phyloP scores from a whole-genome alignment of 2,113 vertebrate genomes.

The Ciconia maguari region DNA sequence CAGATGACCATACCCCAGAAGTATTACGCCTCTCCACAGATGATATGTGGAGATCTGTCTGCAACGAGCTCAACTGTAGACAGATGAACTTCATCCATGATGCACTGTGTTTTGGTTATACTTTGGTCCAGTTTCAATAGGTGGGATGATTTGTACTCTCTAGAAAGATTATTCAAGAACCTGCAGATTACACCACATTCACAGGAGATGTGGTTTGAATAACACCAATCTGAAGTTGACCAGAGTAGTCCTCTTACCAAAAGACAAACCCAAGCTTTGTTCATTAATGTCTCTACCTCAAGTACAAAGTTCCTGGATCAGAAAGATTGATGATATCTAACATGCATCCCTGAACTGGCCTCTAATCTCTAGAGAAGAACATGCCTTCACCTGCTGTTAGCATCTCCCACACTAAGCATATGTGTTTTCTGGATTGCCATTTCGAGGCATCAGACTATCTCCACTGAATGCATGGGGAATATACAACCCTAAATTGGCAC shows the following conservation, averaged over 20 bases:
- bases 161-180: background rate
- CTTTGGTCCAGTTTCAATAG: background rate
- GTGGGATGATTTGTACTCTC: background rate
- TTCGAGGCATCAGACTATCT: background rate
- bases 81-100: background rate
- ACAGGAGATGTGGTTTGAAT: background rate
- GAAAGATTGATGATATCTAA: background rate
- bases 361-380: background rate
- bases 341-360: fast-evolving
- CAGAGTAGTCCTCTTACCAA: background rate
- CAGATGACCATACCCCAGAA: background rate
- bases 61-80: background rate
- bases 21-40: background rate
- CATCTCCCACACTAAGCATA: background rate
- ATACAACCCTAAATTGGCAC: background rate
- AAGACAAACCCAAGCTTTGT: background rate
- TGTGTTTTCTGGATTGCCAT: background rate
- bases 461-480: background rate
- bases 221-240: background rate
- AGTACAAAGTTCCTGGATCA: background rate
- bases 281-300: background rate
- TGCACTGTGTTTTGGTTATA: background rate
- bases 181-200: background rate
- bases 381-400: background rate
- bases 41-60: background rate